Base-by-base conservation (phyloP, 2,888 invertebrate genomes). In the Dasysyrphus albostriatus region DNA sequence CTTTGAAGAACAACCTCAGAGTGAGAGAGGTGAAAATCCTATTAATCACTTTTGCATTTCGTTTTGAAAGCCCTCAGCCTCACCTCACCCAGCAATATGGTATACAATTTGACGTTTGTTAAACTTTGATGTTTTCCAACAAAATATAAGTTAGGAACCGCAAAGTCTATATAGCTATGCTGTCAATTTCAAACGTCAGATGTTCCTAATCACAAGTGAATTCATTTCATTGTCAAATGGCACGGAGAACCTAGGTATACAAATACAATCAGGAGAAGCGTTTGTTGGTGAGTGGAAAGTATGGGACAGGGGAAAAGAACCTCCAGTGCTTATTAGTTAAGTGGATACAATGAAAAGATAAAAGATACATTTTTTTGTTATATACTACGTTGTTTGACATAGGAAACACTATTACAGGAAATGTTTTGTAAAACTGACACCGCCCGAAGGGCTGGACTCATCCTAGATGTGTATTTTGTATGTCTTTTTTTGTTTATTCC, bases 381-480 rank as follows among this genome's bases (percentile, higher is more conserved):
- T 59, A 24, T 2, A 24, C 24, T 44, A 16, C n/a, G 24, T 81
- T 75, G 65, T 70, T 58, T 70, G 72, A 84, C 81, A 84, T 56
- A 69, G 69, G 75, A 59, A 67, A 81, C 76, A 77, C 76, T 82
- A 82, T 85, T 82, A 69, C 84, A 76, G 81, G 76, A 81, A 85
- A 72, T 85, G 84, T 81, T 81, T 85, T 81, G 81, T 69, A 56
- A 61, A 69, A 61, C 59, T 85, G 84, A 85, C 84, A 85, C 82
- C 84, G 84, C 84, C 84, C 84, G 54, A 65, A 59, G 81, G 84
- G 84, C 72, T 73, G 84, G 73, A 69, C 67, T 47, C 72, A 54
- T 76, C 67, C 73, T 77, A 56, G 34, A 47, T 61, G 24, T 24
- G n/a, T 39, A 14, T 37, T 54, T 61, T 32, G 6, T 29, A 39